Evolutionary conservation across 2,113 vertebrate genomes (phyloP).

Genomic region (Xenopus laevis): DNA sequence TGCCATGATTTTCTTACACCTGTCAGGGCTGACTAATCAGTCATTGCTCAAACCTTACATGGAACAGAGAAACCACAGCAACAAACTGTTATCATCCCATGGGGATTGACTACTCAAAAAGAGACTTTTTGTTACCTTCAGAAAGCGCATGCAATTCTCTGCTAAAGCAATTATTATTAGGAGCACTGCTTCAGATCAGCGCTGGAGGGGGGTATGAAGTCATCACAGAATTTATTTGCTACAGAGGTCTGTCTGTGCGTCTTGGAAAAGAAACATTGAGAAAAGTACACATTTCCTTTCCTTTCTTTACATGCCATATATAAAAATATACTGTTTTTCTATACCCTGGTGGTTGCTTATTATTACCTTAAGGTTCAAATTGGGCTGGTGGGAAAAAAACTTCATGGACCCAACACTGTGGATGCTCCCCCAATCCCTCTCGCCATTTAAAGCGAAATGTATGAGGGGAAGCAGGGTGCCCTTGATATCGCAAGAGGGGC

Average conservation of each 20-base stretch:
- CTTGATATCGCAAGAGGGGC: too few relatives aligned
- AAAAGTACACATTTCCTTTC: too few relatives aligned
- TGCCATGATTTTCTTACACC: slow-evolving; percentile 57
- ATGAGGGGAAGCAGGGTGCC: too few relatives aligned
- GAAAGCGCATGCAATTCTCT: slow-evolving; percentile 49
- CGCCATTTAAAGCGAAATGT: too few relatives aligned
- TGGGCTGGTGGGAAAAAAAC: too few relatives aligned
- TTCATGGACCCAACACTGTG: too few relatives aligned
- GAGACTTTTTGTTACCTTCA: not conserved
- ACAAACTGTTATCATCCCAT: slow-evolving; percentile 52
- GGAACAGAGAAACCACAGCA: slow-evolving; percentile 47
- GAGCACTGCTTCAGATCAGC: slow-evolving; percentile 40
- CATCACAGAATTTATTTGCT: slow-evolving; percentile 24
- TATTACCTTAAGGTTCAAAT: too few relatives aligned
- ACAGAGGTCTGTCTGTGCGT: not conserved
- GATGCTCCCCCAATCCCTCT: too few relatives aligned
- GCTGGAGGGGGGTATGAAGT: slow-evolving; percentile 4
- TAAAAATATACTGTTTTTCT: too few relatives aligned
- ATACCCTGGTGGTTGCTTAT: too few relatives aligned
- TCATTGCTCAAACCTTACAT: slow-evolving; percentile 58
- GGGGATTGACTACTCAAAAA: slow-evolving; percentile 48
- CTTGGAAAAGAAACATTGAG: too few relatives aligned
- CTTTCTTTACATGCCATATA: too few relatives aligned
- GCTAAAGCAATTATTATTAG: slow-evolving; percentile 58
- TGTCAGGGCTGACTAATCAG: slow-evolving; percentile 58